Percentiles rank a stretch among this genome's conserved stretches.
These are phyloP conservation scores for Alfaro cultratus DNA, from an alignment of 2,797 vertebrate species.

Conservation along the genomic window DNA sequence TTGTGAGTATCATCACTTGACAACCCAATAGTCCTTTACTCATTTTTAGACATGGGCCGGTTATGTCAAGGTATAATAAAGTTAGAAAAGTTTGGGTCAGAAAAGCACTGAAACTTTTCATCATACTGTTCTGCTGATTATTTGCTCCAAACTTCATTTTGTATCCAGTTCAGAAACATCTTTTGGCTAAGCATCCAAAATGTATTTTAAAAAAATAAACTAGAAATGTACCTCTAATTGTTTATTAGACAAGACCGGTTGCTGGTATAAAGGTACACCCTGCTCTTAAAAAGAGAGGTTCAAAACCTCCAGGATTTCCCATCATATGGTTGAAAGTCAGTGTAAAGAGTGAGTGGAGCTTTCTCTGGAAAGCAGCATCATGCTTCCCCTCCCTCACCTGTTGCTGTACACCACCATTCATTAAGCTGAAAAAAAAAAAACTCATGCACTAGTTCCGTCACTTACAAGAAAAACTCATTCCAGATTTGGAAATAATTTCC, in stretches of 20 bases:
- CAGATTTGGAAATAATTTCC: neutral
- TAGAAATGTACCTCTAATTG: neutral
- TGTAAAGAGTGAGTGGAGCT: neutral
- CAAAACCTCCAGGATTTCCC: neutral
- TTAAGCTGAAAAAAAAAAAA: neutral
- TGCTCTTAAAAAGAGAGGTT: neutral
- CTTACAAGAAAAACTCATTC: neutral
- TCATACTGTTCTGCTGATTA: neutral
- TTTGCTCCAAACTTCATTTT: neutral
- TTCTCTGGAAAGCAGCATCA: neutral
- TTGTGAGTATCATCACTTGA: slow-evolving; percentile 31
- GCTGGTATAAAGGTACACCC: neutral
- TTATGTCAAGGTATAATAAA: neutral
- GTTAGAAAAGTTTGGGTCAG: neutral
- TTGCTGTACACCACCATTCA: neutral
- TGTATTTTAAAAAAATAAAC: neutral
- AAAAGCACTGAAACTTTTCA: neutral
- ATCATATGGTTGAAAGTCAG: neutral
- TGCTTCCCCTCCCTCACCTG: neutral
- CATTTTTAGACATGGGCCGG: neutral
- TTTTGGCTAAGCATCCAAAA: neutral
- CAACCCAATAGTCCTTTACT: slow-evolving; percentile 48
- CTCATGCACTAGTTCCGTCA: neutral
- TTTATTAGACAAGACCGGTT: neutral
- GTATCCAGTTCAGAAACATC: neutral